A percentile compares a stretch with the other conserved stretches of the same genome.
phyloP scores from a whole-genome alignment of 2,888 invertebrate species.

The Stramonita haemastoma region DNA sequence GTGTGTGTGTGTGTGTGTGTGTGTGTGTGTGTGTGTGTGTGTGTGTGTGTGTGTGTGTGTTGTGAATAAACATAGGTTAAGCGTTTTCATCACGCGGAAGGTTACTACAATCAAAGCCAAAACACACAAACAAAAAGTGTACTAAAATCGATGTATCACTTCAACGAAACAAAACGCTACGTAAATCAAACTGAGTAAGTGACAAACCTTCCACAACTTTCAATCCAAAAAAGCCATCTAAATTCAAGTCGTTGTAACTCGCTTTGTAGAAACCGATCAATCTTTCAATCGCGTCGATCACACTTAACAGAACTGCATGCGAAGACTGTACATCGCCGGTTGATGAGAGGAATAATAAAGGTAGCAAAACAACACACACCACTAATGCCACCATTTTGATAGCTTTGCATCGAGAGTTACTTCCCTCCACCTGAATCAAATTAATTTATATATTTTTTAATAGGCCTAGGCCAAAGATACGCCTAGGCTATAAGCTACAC shows the following conservation, averaged over 20 bases:
- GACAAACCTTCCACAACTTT: constrained; percentile 71
- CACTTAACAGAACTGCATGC: constrained; percentile 50
- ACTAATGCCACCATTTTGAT: constrained; percentile 48
- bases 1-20: too few species aligned
- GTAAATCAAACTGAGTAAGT: neutral
- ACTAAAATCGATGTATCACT: neutral
- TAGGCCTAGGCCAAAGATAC: too few species aligned
- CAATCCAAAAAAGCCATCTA: constrained; percentile 74
- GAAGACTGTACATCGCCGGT: constrained; percentile 42
- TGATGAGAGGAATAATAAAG: constrained; percentile 40
- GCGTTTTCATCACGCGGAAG: too few species aligned
- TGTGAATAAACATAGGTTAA: constrained; percentile 28
- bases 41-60: constrained; percentile 34
- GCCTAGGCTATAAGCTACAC: too few species aligned
- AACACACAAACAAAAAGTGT: neutral
- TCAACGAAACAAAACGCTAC: too few species aligned
- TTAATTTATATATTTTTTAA: too few species aligned
- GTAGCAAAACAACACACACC: constrained; percentile 37
- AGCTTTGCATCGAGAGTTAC: neutral
- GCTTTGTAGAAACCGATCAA: constrained; percentile 62
- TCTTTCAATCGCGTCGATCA: constrained; percentile 60
- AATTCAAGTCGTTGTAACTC: constrained; percentile 65
- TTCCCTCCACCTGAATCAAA: neutral
- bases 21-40: too few species aligned
- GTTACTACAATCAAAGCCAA: neutral